Evolutionary conservation across 1,140 invertebrate species (phyloP), one percentile per base, ranked within the genome.

Genomic region (Drosophila jambulina): DNA sequence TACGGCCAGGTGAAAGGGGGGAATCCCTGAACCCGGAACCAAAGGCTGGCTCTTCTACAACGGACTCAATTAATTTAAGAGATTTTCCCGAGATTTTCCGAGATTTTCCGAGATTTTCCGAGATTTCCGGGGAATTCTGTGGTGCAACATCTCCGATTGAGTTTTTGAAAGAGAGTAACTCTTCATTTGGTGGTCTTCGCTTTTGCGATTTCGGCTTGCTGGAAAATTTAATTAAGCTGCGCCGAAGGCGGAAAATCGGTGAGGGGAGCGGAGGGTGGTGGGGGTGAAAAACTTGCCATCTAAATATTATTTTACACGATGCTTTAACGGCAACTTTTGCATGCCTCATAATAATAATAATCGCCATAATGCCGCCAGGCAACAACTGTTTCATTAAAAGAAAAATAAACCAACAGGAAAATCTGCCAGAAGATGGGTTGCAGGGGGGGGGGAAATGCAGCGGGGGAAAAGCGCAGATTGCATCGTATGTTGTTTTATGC

Each of bases 281-380:
- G 2, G 17, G 25, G 15, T 27, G 43, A 43, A 70, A 54, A 75
- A 76, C 75, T 82, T 80, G 62, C 58, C 80, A 77, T 88, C 77
- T 87, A 87, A 87, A 87, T 87, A 87, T 87, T 88, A 88, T 87
- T 87, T 87, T 87, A 87, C 84, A 88, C 84, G 77, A 83, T 71
- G 84, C 84, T 88, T 83, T 88, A 87, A 87, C 84, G 80, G 80
- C 72, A 87, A 88, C 84, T 87, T 87, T 87, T 77, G 84, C 80
- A 80, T 87, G 84, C 84, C 84, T 80, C 85, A 88, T 84, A 83
- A 87, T 87, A 87, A 87, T 80, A 87, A 88, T 88, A 87, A 88
- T 87, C 84, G 82, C 84, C 82, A 87, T 88, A 88, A 71, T 88
- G 84, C 84, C 84, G 72, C 80, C 49, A 78, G 84, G 62, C 80